phyloP scores from a whole-genome alignment of 2,888 invertebrate genomes.

The Drosophila falleni region DNA sequence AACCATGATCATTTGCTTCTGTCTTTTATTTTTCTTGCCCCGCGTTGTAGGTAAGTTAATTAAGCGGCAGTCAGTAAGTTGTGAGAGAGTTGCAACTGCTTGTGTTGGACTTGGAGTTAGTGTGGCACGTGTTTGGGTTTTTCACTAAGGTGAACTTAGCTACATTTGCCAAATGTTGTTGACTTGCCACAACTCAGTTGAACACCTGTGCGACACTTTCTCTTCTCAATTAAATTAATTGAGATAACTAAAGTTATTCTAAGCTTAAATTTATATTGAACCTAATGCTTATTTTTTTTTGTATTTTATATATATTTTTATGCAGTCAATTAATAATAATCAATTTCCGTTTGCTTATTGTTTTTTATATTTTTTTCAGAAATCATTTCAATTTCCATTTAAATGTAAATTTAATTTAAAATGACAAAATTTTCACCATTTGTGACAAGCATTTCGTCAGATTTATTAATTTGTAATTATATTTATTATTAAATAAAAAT shows the following conservation, averaged over 20 bases:
- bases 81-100: conserved; percentile 29
- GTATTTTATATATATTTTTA: neutral
- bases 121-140: conserved; percentile 39
- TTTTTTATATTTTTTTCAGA: neutral
- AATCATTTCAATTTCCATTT: conserved; percentile 1
- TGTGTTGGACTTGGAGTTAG: conserved; percentile 27
- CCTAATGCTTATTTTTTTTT: no score
- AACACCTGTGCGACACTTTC: conserved; percentile 5
- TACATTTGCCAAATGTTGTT: conserved; percentile 32
- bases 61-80: conserved; percentile 60
- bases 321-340: neutral
- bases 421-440: neutral
- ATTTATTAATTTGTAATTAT: conserved; percentile 14
- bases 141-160: conserved; percentile 15
- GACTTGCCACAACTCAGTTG: conserved; percentile 11
- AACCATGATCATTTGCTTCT: conserved; percentile 32
- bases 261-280: no score
- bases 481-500: conserved; percentile 7
- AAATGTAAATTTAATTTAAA: neutral
- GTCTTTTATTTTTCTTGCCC: conserved; percentile 5
- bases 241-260: no score
- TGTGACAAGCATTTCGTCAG: neutral
- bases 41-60: conserved; percentile 60
- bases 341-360: neutral
- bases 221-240: neutral